A percentile compares a stretch with the other conserved stretches of the same genome.
Conservation (phyloP, 1,140 invertebrate species). For the Triops longicaudatus region DNA sequence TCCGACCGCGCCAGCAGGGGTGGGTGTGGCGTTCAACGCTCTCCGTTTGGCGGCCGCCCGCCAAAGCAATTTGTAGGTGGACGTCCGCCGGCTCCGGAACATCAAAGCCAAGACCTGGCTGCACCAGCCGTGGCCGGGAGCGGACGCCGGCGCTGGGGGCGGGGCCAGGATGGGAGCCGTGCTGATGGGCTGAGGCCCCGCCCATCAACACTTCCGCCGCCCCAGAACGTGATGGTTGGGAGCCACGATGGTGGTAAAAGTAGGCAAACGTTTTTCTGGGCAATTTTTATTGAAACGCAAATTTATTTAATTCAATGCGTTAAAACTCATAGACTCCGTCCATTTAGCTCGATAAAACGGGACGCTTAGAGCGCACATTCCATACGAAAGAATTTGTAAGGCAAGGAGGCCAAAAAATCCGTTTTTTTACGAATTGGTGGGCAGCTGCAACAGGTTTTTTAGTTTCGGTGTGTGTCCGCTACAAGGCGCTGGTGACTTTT, state of each 20-base stretch:
- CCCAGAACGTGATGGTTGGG: not conserved
- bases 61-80: constrained; percentile 56
- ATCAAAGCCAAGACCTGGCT: constrained; percentile 45
- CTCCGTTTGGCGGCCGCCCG: constrained; percentile 47
- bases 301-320: too few relatives aligned
- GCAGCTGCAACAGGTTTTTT: too few relatives aligned
- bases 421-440: not conserved
- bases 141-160: constrained; percentile 11
- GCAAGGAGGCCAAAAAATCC: not conserved
- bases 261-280: too few relatives aligned
- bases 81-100: constrained; percentile 58
- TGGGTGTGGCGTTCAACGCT: constrained; percentile 34
- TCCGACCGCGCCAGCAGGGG: constrained; percentile 29
- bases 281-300: not conserved
- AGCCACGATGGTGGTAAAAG: not conserved
- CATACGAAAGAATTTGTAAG: not conserved
- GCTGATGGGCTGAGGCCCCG: constrained; percentile 13
- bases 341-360: not conserved
- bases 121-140: constrained; percentile 12
- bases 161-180: constrained; percentile 13
- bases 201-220: not conserved
- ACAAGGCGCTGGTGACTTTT: too few relatives aligned
- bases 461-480: too few relatives aligned
- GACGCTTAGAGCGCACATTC: not conserved
- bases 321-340: constrained; percentile 5